These are phyloP conservation scores for Sebastes schlegelii DNA, from an alignment of 2,113 vertebrate genomes.

Conservation along the genomic window DNA sequence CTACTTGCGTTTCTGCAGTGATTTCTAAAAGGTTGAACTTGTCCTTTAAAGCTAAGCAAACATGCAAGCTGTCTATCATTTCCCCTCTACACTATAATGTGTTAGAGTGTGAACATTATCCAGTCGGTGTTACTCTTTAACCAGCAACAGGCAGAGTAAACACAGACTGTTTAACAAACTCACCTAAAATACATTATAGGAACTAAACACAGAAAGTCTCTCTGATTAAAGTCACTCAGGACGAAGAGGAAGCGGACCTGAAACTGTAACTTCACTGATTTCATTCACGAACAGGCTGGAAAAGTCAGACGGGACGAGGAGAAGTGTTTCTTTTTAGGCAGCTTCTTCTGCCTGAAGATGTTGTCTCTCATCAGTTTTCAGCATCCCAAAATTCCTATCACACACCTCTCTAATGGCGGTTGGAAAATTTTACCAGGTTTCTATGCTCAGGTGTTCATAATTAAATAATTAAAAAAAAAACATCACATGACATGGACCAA, in stretches of 20 bases:
- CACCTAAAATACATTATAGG: background rate
- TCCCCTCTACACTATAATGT: background rate
- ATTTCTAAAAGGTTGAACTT: background rate
- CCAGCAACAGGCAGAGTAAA: constrained; percentile 40
- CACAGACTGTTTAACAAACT: constrained; percentile 30
- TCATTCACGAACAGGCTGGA: too few relatives aligned
- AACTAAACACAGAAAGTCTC: background rate
- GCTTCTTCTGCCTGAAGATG: too few relatives aligned
- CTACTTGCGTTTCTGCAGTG: too few relatives aligned
- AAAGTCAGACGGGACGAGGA: too few relatives aligned
- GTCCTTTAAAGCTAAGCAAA: background rate
- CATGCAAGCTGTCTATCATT: too few relatives aligned
- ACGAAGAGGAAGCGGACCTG: background rate
- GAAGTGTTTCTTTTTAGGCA: too few relatives aligned
- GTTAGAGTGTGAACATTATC: background rate
- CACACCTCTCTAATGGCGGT: background rate
- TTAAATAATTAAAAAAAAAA: background rate
- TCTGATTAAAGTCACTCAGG: background rate
- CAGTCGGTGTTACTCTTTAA: constrained; percentile 42
- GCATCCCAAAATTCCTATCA: background rate
- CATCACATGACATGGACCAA: background rate
- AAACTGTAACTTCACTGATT: background rate
- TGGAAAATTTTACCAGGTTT: background rate
- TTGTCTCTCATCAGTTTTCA: background rate
- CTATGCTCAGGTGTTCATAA: background rate